Evolutionary conservation across 1,140 invertebrate genomes (phyloP).

Genomic region (Sitodiplosis mosellana): DNA sequence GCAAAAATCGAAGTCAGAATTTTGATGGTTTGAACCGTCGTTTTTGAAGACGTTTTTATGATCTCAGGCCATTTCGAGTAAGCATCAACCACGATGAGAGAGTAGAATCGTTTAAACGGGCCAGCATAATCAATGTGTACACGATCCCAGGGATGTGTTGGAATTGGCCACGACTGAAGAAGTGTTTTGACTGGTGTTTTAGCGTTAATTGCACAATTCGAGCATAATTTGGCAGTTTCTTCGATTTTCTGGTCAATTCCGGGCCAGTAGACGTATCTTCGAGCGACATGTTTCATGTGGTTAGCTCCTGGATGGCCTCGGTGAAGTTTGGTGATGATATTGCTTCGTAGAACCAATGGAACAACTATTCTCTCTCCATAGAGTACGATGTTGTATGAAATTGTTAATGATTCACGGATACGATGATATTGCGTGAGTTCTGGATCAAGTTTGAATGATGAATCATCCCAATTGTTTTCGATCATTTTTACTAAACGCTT

Average conservation of each 20-base stretch:
- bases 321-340: constrained; percentile 26
- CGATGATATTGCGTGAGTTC: neutral
- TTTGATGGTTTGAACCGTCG: constrained; percentile 7
- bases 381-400: neutral
- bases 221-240: constrained; percentile 16
- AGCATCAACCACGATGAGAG: constrained; percentile 13
- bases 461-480: constrained; percentile 1
- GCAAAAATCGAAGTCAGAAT: constrained; percentile 7
- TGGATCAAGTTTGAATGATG: neutral
- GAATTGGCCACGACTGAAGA: constrained; percentile 10
- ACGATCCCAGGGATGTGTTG: constrained; percentile 12
- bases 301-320: constrained; percentile 27
- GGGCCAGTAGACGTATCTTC: constrained; percentile 30
- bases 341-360: constrained; percentile 15
- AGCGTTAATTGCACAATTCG: constrained; percentile 7
- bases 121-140: constrained; percentile 14
- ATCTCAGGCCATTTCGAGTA: constrained; percentile 17
- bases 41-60: constrained; percentile 3
- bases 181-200: constrained; percentile 9
- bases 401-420: neutral
- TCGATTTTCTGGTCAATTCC: constrained; percentile 27
- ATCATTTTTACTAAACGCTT: neutral
- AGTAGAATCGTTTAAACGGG: constrained; percentile 9
- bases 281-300: constrained; percentile 30
- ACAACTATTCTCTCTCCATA: constrained; percentile 15